Evolutionary conservation across 2,797 vertebrate species (phyloP).

Genomic region (Emys orbicularis): DNA sequence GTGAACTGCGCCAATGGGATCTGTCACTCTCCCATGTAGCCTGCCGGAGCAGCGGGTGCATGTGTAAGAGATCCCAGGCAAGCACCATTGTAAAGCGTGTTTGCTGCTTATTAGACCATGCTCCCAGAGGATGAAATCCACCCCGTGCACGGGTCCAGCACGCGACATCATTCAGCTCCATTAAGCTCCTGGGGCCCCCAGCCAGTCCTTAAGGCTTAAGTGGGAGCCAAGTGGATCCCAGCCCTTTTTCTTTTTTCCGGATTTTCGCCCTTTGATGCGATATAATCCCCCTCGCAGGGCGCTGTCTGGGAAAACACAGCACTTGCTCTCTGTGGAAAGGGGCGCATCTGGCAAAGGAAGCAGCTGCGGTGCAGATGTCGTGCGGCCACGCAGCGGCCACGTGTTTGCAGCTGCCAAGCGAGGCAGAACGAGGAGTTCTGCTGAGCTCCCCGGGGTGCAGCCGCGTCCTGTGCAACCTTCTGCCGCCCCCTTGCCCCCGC

Average conservation of each 20-base stretch:
- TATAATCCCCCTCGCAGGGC: background rate
- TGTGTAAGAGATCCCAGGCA: background rate
- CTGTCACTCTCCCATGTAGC: background rate
- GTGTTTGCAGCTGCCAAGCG: background rate
- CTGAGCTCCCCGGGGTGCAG: background rate
- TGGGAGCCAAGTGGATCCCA: background rate
- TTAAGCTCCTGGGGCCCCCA: background rate
- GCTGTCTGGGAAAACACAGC: background rate
- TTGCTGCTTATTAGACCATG: background rate
- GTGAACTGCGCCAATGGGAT: background rate
- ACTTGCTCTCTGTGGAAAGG: background rate
- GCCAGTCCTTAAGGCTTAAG: background rate
- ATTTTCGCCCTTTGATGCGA: background rate
- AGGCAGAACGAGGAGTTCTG: background rate
- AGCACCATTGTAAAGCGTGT: background rate
- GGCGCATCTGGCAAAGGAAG: background rate
- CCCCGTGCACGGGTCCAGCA: background rate
- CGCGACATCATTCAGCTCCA: background rate
- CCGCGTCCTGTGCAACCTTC: background rate
- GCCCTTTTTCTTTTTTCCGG: too few relatives aligned
- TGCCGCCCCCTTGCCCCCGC: background rate
- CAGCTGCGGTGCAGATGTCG: background rate
- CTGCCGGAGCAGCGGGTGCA: background rate
- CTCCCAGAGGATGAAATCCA: background rate
- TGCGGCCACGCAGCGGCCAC: too few relatives aligned